Base-by-base conservation (phyloP, 2,888 invertebrate species). In the Acanthococcus lagerstroemiae region DNA sequence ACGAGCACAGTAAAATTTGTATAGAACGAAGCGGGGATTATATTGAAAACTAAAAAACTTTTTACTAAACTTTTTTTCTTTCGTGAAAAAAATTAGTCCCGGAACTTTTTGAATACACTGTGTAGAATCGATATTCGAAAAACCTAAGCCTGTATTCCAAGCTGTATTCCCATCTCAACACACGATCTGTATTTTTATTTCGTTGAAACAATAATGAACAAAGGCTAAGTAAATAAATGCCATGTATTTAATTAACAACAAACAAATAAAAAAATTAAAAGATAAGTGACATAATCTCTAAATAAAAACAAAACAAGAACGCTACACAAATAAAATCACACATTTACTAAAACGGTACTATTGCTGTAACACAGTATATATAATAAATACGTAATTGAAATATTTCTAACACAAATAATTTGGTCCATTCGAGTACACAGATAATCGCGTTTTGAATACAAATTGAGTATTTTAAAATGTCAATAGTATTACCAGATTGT, bases 241-340 rank as follows among this genome's bases (percentile, higher is more conserved):
- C 52, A 22, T 52, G 24, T 24, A 52, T 52, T 52, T 19, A 52
- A 52, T 52, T 22, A 52, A 52, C 52, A 52, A 52, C 52, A 24
- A 52, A 52, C 19, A 52, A 52, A 52, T 22, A 52, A 52, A 52
- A 52, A 52, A 52, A 24, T 52, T 21, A 52, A 52, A 24, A 22
- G 21, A 52, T 37, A 52, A 22, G 52, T 52, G 52, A 52, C 22
- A 52, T 19, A 22, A 21, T 12, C 15, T 52, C 22, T 22, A 52
- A 52, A 24, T 52, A 52, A 52, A 52, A 52, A 52, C 52, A 22
- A 52, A 52, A 48, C 9, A 37, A 37, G n/a, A 9, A 37, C 37
- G 3, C 37, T 37, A 37, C 37, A 37, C 37, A 37, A 37, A 37
- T 37, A 37, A 37, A 37, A 37, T 37, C 37, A 37, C 37, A 37